Conservation (phyloP, 2,113 vertebrate genomes). For the Cricetomys ansorgei region DNA sequence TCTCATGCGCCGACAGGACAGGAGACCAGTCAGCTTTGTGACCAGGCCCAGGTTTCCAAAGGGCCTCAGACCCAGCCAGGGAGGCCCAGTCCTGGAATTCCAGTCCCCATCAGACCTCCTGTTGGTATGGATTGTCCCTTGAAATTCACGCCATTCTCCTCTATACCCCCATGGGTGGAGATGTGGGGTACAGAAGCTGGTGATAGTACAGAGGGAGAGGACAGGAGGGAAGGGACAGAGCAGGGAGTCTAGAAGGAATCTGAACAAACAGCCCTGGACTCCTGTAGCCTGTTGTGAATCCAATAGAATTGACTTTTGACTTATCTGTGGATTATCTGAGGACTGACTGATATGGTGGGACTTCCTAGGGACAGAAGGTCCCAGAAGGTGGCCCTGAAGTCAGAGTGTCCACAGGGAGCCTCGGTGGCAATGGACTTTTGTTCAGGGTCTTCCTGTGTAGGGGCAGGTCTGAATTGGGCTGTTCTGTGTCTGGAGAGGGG, state of each 20-base stretch:
- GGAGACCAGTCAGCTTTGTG: neutral
- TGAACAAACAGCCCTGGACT: conserved; percentile 11
- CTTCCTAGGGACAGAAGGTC: neutral
- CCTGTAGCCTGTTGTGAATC: conserved; percentile 1
- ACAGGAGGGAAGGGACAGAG: neutral
- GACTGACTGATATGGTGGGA: neutral
- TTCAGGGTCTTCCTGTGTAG: fast-evolving
- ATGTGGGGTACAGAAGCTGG: neutral
- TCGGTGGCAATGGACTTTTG: neutral
- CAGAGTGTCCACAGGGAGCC: fast-evolving
- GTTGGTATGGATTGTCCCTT: neutral
- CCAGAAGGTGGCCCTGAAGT: neutral
- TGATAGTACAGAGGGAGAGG: neutral
- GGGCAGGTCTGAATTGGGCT: neutral
- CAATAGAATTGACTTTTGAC: conserved; percentile 60
- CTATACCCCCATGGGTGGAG: neutral
- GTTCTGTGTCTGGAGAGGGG: neutral
- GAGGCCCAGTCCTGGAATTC: neutral
- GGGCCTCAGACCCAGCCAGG: neutral
- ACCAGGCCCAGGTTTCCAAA: neutral
- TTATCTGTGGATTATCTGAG: conserved; percentile 63
- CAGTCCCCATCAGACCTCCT: neutral
- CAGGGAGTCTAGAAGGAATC: neutral
- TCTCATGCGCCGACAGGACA: neutral
- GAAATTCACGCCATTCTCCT: neutral